Evolutionary conservation across 2,797 vertebrate genomes (phyloP).

Genomic region (Calcarius lapponicus): DNA sequence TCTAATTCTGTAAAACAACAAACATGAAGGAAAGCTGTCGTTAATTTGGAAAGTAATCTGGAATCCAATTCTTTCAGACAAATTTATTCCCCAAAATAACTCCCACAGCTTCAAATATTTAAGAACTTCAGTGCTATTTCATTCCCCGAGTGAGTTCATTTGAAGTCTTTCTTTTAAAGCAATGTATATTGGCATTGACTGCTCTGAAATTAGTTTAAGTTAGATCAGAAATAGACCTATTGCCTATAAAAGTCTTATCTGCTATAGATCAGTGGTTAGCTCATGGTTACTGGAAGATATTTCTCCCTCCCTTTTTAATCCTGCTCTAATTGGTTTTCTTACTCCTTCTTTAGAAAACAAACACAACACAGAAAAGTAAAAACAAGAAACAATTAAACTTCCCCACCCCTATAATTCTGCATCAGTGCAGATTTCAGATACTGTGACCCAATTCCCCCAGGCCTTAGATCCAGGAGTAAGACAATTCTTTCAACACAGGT

Average conservation of each 20-base stretch:
- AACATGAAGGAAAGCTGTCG: background rate
- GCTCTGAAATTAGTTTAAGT: slow-evolving; percentile 27
- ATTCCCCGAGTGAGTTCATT: background rate
- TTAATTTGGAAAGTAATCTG: slow-evolving; percentile 40
- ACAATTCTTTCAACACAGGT: slow-evolving; percentile 14
- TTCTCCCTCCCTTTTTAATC: background rate
- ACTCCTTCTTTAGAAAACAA: background rate
- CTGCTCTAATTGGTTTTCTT: background rate
- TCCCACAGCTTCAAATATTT: slow-evolving; percentile 14
- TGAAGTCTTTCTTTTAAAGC: background rate
- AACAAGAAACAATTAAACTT: background rate
- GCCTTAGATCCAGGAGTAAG: background rate
- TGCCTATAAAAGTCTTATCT: slow-evolving; percentile 17
- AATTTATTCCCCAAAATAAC: background rate
- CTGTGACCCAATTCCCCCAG: background rate
- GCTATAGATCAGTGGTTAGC: background rate
- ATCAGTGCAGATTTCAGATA: background rate
- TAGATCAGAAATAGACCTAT: slow-evolving; percentile 11
- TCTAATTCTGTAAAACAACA: background rate
- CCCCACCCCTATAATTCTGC: background rate
- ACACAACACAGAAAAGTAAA: background rate
- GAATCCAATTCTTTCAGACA: background rate
- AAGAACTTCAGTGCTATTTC: background rate
- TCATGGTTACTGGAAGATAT: background rate
- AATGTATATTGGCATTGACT: background rate